These are phyloP conservation scores for Empidonax traillii DNA, from an alignment of 2,113 vertebrate species.

Conservation along the genomic window DNA sequence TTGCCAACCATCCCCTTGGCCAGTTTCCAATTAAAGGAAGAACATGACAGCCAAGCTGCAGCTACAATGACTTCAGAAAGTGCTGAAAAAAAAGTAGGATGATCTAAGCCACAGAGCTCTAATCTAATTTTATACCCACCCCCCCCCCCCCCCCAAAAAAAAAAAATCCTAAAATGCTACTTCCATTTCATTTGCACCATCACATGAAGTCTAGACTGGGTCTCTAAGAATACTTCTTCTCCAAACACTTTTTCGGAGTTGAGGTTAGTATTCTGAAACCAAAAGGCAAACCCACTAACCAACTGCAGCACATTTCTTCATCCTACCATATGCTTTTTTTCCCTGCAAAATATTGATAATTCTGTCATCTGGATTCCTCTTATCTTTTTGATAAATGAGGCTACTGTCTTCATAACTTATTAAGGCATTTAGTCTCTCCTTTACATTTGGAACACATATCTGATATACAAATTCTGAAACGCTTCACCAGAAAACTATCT, in stretches of 20 bases:
- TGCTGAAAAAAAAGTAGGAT: neutral
- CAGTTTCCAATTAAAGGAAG: constrained; percentile 27
- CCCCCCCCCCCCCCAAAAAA: no score
- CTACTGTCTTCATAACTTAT: constrained; percentile 1
- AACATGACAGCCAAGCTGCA: constrained; percentile 22
- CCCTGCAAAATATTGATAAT: constrained; percentile 4
- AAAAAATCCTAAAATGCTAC: neutral
- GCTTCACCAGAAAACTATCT: neutral
- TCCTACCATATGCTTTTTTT: neutral
- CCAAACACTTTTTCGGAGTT: neutral
- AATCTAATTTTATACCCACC: neutral
- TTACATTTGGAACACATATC: neutral
- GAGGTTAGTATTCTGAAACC: neutral
- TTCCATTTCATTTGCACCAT: neutral
- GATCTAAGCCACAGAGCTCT: neutral
- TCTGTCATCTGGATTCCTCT: constrained; percentile 9
- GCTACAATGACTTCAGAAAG: constrained; percentile 2
- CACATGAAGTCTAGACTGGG: neutral
- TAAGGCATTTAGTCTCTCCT: neutral
- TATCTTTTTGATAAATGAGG: constrained; percentile 33
- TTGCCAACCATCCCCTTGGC: constrained; percentile 17
- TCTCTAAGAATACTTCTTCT: neutral
- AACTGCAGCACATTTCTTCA: neutral
- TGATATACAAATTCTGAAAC: neutral
- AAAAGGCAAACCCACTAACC: neutral